phyloP scores from a whole-genome alignment of 1,140 invertebrate species.

The Leptopilina boulardi region DNA sequence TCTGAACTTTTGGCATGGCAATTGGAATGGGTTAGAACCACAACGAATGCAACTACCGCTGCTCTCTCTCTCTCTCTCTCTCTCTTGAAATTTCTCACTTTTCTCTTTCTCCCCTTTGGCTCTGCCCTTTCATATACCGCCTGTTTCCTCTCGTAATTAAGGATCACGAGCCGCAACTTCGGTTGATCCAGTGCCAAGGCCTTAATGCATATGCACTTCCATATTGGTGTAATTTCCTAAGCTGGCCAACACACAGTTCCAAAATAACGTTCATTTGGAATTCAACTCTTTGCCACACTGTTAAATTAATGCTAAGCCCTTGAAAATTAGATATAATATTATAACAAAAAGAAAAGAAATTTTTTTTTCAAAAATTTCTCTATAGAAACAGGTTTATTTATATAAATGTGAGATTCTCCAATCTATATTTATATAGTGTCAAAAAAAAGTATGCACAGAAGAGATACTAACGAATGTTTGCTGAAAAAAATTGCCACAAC shows the following conservation, averaged over 20 bases:
- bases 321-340: not conserved
- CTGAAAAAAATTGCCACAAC: too few species aligned
- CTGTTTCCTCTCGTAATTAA: constrained; percentile 29
- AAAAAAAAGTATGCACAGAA: too few species aligned
- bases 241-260: not conserved
- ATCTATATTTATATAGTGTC: too few species aligned
- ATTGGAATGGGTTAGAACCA: constrained; percentile 25
- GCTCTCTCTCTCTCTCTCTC: not conserved
- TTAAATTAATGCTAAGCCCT: not conserved
- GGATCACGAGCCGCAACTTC: constrained; percentile 16
- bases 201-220: constrained; percentile 29
- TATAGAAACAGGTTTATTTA: too few species aligned
- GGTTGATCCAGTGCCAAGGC: constrained; percentile 27
- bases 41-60: constrained; percentile 12
- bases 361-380: too few species aligned
- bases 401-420: too few species aligned
- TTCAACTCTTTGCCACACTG: not conserved
- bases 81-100: constrained; percentile 2
- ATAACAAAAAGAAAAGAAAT: not conserved
- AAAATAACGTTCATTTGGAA: constrained; percentile 20
- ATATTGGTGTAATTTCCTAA: constrained; percentile 30
- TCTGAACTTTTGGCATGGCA: constrained; percentile 10
- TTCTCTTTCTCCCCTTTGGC: constrained; percentile 1
- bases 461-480: too few species aligned
- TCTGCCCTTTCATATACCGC: constrained; percentile 11